Base-by-base conservation (phyloP, 2,113 vertebrate genomes). In the Candoia aspera region DNA sequence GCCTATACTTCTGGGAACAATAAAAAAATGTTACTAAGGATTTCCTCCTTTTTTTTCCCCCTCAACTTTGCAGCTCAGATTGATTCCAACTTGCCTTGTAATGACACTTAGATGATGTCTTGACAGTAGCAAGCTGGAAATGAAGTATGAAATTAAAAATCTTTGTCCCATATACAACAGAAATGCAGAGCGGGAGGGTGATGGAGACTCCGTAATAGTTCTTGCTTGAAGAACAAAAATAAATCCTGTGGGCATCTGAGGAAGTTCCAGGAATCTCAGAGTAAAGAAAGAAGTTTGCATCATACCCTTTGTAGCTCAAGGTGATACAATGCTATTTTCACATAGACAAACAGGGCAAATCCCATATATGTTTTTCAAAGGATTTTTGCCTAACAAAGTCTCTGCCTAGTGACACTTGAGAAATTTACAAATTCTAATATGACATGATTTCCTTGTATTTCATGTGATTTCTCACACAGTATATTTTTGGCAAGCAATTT, bases 101-200 rank as follows among this genome's bases (percentile, higher is more conserved):
- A 62, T n/a, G 42, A 79, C 26, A 62, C 83, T 83, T 83, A 84
- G 94, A 60, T 62, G n/a, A 8, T 0, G 0, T n/a, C 59, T 12
- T 49, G 91, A 91, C 60, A 33, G 42, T 88, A 90, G n/a, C 26
- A 59, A 94, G 73, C 24, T 95, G 86, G 58, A 94, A 87, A 84
- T 68, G 24, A 89, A 92, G 79, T 94, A 92, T 58, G 90, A 94
- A 96, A 92, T 91, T 86, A 93, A 90, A 93, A 95, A 92, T 59
- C 90, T 84, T 62, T 93, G 2, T 64, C 94, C 58, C 46, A 6
- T 33, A 29, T 33, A 91, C 2, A 85, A 59, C 29, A 84, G 60
- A 83, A 54, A 55, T 73, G 33, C n/a, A 58, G 68, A 87, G 0
- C 10, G 8, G 53, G 11, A 68, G 26, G 29, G 87, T 86, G 91